These are phyloP conservation scores for Eristalis pertinax DNA, from an alignment of 2,888 invertebrate species.

Conservation along the genomic window DNA sequence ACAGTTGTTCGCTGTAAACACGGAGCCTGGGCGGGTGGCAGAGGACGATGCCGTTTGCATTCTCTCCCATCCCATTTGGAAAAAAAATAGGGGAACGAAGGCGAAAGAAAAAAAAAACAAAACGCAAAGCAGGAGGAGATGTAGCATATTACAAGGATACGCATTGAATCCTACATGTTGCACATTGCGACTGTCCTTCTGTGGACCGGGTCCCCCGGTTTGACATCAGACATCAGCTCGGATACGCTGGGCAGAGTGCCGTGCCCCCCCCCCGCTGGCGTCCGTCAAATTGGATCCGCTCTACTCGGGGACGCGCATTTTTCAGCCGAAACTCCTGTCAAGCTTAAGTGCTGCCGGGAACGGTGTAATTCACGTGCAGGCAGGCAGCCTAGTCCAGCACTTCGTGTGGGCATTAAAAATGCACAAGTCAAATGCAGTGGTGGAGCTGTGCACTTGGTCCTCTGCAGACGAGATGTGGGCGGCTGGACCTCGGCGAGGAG, in stretches of 20 bases:
- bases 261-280: background rate
- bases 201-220: background rate
- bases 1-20: background rate
- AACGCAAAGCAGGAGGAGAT: slow-evolving; percentile 28
- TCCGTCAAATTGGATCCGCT: background rate
- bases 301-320: slow-evolving; percentile 13
- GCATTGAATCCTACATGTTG: slow-evolving; percentile 64
- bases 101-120: background rate
- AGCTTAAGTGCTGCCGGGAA: slow-evolving; percentile 15
- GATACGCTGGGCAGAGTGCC: slow-evolving; percentile 43
- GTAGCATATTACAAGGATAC: slow-evolving; percentile 46
- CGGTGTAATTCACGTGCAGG: slow-evolving; percentile 38
- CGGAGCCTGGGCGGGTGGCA: background rate
- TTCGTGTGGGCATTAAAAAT: slow-evolving; percentile 63
- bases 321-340: background rate
- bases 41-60: background rate
- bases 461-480: background rate
- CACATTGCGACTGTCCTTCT: slow-evolving; percentile 47
- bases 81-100: background rate
- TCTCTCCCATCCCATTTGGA: slow-evolving; percentile 8
- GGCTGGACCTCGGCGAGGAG: background rate
- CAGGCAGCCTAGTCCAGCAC: slow-evolving; percentile 22
- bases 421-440: slow-evolving; percentile 47
- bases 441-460: background rate
- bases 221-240: slow-evolving; percentile 40